Evolutionary conservation across 2,113 vertebrate species (phyloP), one percentile per base, ranked within the genome.

Genomic region (Cervus canadensis): DNA sequence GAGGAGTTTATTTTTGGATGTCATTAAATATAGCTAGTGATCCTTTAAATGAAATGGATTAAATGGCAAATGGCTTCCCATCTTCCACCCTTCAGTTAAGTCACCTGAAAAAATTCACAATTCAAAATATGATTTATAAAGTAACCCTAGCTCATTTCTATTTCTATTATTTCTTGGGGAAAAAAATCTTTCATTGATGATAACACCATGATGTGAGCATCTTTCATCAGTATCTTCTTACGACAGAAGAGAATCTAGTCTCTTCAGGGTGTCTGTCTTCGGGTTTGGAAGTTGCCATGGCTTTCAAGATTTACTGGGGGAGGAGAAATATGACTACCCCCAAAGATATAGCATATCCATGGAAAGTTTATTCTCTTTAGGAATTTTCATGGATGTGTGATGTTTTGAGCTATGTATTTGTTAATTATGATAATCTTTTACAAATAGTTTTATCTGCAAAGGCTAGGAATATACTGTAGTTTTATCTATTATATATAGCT

Each of bases 21-120:
- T 97, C 97, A 97, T 98, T 97, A 98, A 95, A 97, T 95, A 95
- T 76, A 98, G 97, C 97, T 97, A 97, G 96, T 98, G 97, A 98
- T 97, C 97, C 98, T 94, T 98, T 97, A 98, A 98, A 98, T 94
- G 97, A 96, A 95, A 93, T 91, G 95, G 96, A 97, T 91, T 97
- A 96, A 96, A 97, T 96, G 95, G 86, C 93, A 97, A 95, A 93
- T 97, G 89, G 54, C 43, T 96, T 83, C 88, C 56, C 54, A n/a
- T 93, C 93, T 87, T 78, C 62, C 82, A 71, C 67, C 60, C 25
- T 95, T 94, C 78, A 86, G 93, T 89, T 96, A 95, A 97, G 96
- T 97, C 97, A 98, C 95, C 97, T 95, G 95, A 97, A 98, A 95
- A 79, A 74, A 97, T 82, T 93, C 96, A 98, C 95, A 89, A 97